These are phyloP conservation scores for Theristicus caerulescens DNA, from an alignment of 2,113 vertebrate species.

Conservation along the genomic window DNA sequence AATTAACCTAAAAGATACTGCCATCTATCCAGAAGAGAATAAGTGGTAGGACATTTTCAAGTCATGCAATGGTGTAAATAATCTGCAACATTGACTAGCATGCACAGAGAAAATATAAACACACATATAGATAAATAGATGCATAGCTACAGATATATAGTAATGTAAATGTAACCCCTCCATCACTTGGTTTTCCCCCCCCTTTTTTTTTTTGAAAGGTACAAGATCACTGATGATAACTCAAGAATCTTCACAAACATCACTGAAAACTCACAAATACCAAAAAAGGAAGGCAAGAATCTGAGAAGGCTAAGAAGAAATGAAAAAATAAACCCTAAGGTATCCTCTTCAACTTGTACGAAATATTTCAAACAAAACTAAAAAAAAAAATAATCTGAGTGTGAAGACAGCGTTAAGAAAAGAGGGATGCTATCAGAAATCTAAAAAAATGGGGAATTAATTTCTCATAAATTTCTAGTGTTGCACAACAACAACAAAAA, in stretches of 20 bases:
- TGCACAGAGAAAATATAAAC: neutral
- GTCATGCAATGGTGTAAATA: neutral
- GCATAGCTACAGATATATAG: rapidly evolving
- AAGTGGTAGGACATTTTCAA: neutral
- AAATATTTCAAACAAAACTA: neutral
- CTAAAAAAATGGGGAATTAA: rapidly evolving
- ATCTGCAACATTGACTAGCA: neutral
- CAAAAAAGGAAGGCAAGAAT: neutral
- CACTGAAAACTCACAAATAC: rapidly evolving
- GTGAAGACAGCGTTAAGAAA: neutral
- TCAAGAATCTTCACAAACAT: neutral
- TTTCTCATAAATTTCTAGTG: neutral
- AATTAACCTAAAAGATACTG: neutral
- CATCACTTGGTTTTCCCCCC: neutral
- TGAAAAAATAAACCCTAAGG: rapidly evolving
- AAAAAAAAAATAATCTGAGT: neutral
- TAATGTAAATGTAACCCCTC: neutral
- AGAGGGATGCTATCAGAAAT: neutral
- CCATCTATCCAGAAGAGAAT: neutral
- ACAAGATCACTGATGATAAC: neutral
- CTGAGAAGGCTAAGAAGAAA: neutral
- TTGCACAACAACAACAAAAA: neutral
- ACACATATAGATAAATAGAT: neutral
- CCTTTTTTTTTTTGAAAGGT: neutral
- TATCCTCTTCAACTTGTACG: neutral